Percentiles rank a stretch among this genome's conserved stretches.
Conservation (phyloP, 2,797 vertebrate species). For the Periparus ater region DNA sequence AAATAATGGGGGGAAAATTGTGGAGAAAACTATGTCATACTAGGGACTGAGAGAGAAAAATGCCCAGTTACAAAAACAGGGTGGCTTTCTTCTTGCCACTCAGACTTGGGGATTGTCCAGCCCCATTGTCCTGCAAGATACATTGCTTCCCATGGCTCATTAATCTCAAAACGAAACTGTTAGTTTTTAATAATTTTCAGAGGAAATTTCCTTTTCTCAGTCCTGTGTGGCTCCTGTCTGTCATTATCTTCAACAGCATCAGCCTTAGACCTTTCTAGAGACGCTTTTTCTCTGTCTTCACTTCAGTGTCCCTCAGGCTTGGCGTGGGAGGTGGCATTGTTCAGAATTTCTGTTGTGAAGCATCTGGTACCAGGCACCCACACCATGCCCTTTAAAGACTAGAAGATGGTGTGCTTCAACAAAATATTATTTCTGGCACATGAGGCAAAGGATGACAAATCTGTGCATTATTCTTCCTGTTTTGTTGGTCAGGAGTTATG, state of each 20-base stretch:
- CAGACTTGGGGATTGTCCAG: neutral
- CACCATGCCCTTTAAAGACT: neutral
- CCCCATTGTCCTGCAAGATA: neutral
- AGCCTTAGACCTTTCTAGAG: neutral
- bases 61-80: neutral
- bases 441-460: neutral
- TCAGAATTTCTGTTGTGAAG: neutral
- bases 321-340: rapidly evolving
- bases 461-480: neutral
- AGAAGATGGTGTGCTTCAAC: neutral
- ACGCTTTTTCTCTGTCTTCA: neutral
- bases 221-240: neutral
- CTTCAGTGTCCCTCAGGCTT: neutral
- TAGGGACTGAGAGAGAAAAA: neutral
- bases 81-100: neutral
- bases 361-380: neutral
- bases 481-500: neutral
- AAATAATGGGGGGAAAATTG: neutral
- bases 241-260: neutral
- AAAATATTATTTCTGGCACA: neutral
- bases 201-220: neutral
- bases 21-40: neutral
- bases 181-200: neutral
- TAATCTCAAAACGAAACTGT: neutral
- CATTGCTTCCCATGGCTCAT: neutral